Conservation (phyloP, 2,888 invertebrate genomes). For the Phortica magna region DNA sequence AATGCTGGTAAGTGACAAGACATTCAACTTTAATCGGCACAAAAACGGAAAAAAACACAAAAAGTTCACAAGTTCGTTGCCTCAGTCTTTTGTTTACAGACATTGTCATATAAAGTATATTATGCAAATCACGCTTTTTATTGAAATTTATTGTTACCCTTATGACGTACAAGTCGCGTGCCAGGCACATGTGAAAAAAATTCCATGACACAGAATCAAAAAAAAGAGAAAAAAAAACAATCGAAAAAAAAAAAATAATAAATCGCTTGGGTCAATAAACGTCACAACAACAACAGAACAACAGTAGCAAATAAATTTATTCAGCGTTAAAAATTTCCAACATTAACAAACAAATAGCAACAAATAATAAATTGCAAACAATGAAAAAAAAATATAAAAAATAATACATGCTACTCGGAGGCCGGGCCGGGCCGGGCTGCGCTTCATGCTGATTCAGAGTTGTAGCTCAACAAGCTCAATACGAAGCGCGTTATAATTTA, state of each 20-base stretch:
- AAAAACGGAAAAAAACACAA: no score
- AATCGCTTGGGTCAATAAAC: constrained; percentile 62
- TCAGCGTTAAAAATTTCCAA: constrained; percentile 44
- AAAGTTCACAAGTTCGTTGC: constrained; percentile 65
- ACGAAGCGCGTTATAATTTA: not conserved
- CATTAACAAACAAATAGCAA: constrained; percentile 41
- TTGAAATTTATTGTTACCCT: not conserved
- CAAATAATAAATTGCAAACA: constrained; percentile 45
- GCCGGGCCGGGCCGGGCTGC: no score
- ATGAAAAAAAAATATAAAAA: not conserved
- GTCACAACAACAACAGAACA: constrained; percentile 48
- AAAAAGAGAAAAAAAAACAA: constrained; percentile 40
- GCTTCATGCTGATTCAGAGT: not conserved
- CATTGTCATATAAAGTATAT: not conserved
- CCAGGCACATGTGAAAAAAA: constrained; percentile 48
- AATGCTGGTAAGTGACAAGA: constrained; percentile 84
- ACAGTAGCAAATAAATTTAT: constrained; percentile 29
- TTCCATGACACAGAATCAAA: constrained; percentile 1
- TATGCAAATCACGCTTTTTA: not conserved
- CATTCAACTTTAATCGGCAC: not conserved
- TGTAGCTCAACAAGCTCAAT: not conserved
- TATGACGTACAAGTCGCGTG: constrained; percentile 54
- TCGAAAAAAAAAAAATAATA: constrained; percentile 37
- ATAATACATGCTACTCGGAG: no score
- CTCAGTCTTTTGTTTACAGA: constrained; percentile 65